Evolutionary conservation across 2,113 vertebrate species (phyloP).

Genomic region (Centropus bengalensis): DNA sequence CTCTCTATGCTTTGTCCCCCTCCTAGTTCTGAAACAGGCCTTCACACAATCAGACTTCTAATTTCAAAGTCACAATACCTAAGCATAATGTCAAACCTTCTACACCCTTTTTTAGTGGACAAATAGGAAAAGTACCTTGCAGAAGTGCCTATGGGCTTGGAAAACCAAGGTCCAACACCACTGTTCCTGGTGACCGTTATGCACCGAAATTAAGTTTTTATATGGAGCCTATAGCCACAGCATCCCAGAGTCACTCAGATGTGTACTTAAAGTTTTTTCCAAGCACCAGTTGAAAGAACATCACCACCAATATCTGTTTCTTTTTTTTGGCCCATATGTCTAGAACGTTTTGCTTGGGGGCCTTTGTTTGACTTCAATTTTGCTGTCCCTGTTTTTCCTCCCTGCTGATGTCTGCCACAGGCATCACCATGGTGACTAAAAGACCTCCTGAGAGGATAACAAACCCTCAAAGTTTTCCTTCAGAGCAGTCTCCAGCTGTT

Average conservation of each 20-base stretch:
- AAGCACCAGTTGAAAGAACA: not conserved
- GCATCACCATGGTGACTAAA: conserved; percentile 63
- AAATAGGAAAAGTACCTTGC: not conserved
- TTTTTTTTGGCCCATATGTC: not conserved
- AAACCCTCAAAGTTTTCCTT: conserved; percentile 67
- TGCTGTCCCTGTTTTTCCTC: not conserved
- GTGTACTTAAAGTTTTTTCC: not conserved
- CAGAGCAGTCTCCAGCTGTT: conserved; percentile 60
- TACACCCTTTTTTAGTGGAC: not conserved
- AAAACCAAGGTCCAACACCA: not conserved
- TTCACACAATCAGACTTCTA: not conserved
- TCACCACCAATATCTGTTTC: not conserved
- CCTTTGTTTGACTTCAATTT: not conserved
- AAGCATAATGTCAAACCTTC: not conserved
- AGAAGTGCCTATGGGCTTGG: not conserved
- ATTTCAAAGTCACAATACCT: not conserved
- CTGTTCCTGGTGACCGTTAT: not conserved
- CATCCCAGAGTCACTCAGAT: not conserved
- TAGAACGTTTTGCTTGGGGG: conserved; percentile 1
- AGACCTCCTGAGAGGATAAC: conserved; percentile 70
- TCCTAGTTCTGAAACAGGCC: not conserved
- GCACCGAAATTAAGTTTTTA: not conserved
- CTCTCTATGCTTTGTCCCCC: not conserved
- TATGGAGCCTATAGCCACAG: not conserved
- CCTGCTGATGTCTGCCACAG: conserved; percentile 24